Evolutionary conservation across 2,888 invertebrate genomes (phyloP).

Genomic region (Limnephilus auricula): DNA sequence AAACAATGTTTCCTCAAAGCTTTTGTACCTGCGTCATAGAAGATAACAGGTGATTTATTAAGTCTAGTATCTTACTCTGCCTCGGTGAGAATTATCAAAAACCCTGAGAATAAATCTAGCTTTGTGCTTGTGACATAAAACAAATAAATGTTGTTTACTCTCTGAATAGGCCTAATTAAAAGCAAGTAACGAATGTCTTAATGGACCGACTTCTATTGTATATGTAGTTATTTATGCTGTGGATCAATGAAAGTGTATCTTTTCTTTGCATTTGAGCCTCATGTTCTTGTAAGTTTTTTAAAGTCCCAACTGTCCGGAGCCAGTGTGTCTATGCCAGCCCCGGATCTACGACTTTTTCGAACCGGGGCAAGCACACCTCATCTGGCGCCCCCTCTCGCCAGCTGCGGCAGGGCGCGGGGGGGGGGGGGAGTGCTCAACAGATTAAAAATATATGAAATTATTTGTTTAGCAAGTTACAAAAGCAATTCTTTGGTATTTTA

Average conservation of each 20-base stretch:
- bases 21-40: neutral
- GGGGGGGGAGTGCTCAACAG: too few species aligned
- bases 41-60: neutral
- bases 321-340: too few species aligned
- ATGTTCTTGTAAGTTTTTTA: neutral
- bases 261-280: neutral
- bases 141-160: neutral
- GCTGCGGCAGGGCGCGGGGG: too few species aligned
- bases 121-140: neutral
- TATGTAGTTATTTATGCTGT: neutral
- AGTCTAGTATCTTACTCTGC: neutral
- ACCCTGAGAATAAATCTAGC: slow-evolving; percentile 2
- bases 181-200: neutral
- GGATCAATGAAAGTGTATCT: neutral
- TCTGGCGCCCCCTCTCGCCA: too few species aligned
- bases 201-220: neutral
- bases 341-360: too few species aligned
- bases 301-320: too few species aligned
- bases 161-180: neutral
- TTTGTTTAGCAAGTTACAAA: too few species aligned
- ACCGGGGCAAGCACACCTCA: too few species aligned
- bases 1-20: neutral
- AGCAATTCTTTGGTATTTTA: too few species aligned
- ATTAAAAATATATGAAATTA: too few species aligned
- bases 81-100: neutral